phyloP scores from a whole-genome alignment of 2,113 vertebrate species.

The Lathamus discolor region DNA sequence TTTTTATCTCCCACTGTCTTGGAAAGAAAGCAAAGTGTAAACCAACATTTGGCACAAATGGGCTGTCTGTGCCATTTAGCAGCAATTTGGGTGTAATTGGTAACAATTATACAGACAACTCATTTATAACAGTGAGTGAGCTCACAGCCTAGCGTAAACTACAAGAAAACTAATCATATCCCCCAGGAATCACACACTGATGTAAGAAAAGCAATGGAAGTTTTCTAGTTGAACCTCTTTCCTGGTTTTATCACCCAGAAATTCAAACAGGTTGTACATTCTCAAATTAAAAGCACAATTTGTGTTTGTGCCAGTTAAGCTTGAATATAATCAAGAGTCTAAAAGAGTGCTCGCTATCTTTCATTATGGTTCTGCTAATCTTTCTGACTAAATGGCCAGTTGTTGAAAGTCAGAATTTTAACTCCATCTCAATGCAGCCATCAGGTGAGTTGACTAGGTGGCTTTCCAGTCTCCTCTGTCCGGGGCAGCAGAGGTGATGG shows the following conservation, averaged over 20 bases:
- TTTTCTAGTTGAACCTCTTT: background rate
- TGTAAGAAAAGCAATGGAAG: slow-evolving; percentile 12
- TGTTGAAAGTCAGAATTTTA: background rate
- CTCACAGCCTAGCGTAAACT: slow-evolving; percentile 31
- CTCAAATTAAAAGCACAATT: background rate
- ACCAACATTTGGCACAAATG: slow-evolving; percentile 65
- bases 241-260: background rate
- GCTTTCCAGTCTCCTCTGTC: background rate
- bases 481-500: background rate
- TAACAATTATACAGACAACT: slow-evolving; percentile 64
- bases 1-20: slow-evolving; percentile 70
- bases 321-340: background rate
- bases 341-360: background rate
- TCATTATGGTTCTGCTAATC: background rate
- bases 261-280: background rate
- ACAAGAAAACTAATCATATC: background rate
- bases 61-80: slow-evolving; percentile 55
- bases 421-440: background rate
- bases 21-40: slow-evolving; percentile 72
- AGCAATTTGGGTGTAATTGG: slow-evolving; percentile 61
- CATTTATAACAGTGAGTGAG: slow-evolving; percentile 46
- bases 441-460: background rate
- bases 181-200: slow-evolving; percentile 5
- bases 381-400: background rate
- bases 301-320: background rate